These are phyloP conservation scores for Hemicordylus capensis DNA, from an alignment of 2,113 vertebrate genomes.

Conservation along the genomic window DNA sequence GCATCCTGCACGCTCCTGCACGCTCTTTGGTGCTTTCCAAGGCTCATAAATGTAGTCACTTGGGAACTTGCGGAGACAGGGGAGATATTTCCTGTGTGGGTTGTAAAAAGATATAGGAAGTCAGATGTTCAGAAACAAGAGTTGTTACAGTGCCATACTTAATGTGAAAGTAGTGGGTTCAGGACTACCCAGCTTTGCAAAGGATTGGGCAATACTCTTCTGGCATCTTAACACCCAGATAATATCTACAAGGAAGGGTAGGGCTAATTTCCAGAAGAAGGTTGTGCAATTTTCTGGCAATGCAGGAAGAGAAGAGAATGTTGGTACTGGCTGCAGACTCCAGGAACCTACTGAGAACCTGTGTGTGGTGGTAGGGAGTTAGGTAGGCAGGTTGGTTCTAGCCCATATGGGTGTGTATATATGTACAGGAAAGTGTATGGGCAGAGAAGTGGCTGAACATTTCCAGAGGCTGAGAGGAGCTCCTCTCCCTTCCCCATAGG, in stretches of 20 bases:
- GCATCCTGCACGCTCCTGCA: slow-evolving; percentile 78
- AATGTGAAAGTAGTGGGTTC: not conserved
- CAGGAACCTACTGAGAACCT: no score
- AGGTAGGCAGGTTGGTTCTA: no score
- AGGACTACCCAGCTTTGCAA: not conserved
- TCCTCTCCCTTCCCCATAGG: no score
- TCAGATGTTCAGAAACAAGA: not conserved
- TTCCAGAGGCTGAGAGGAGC: no score
- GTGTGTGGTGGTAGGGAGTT: no score
- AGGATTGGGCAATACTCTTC: not conserved
- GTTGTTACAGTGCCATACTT: no score
- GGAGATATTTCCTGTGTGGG: slow-evolving; percentile 76
- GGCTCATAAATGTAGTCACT: slow-evolving; percentile 77
- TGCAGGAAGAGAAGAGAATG: no score
- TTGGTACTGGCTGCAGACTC: no score
- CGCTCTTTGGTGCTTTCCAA: slow-evolving; percentile 75
- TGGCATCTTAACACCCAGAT: not conserved
- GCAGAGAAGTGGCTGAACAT: no score
- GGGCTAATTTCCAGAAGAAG: not conserved
- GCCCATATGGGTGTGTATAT: no score
- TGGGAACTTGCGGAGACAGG: slow-evolving; percentile 74
- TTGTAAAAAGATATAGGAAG: not conserved
- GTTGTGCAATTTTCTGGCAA: not conserved
- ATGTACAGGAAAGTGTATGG: no score
- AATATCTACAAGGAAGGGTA: not conserved